These are phyloP conservation scores for Xanthia togata DNA, from an alignment of 2,888 invertebrate species.

Conservation along the genomic window DNA sequence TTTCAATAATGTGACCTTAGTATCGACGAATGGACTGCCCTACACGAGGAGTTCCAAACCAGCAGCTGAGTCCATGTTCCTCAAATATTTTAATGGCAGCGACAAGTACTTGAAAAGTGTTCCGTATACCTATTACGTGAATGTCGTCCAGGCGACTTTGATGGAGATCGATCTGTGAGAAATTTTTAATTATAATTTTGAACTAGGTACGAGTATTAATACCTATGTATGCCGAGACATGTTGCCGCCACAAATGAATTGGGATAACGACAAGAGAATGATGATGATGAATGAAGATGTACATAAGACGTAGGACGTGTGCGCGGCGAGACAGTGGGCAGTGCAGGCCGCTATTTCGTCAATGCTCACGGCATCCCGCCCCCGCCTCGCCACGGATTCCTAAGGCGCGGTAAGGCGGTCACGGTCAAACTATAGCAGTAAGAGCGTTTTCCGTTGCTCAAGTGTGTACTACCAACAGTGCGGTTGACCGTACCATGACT, in stretches of 20 bases:
- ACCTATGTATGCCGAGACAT: neutral
- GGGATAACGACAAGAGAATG: too few species aligned
- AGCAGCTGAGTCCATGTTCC: slow-evolving; percentile 86
- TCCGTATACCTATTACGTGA: slow-evolving; percentile 92
- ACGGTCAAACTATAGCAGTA: too few species aligned
- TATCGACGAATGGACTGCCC: slow-evolving; percentile 91
- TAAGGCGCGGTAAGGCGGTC: too few species aligned
- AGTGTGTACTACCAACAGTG: neutral
- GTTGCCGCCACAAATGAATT: neutral
- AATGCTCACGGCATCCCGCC: too few species aligned
- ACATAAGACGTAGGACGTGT: neutral
- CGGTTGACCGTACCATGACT: neutral
- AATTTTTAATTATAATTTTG: neutral
- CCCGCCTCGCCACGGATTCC: too few species aligned
- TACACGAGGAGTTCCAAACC: slow-evolving; percentile 77
- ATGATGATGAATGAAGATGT: neutral
- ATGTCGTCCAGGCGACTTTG: slow-evolving; percentile 91
- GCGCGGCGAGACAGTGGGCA: too few species aligned
- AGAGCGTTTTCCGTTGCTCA: neutral
- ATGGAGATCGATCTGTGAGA: slow-evolving; percentile 89
- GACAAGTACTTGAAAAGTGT: slow-evolving; percentile 89
- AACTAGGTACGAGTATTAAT: neutral
- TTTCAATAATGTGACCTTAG: slow-evolving; percentile 93
- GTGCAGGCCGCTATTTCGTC: too few species aligned
- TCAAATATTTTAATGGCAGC: slow-evolving; percentile 84